Conservation (phyloP, 2,888 invertebrate species). For the Cordylochernes scorpioides region DNA sequence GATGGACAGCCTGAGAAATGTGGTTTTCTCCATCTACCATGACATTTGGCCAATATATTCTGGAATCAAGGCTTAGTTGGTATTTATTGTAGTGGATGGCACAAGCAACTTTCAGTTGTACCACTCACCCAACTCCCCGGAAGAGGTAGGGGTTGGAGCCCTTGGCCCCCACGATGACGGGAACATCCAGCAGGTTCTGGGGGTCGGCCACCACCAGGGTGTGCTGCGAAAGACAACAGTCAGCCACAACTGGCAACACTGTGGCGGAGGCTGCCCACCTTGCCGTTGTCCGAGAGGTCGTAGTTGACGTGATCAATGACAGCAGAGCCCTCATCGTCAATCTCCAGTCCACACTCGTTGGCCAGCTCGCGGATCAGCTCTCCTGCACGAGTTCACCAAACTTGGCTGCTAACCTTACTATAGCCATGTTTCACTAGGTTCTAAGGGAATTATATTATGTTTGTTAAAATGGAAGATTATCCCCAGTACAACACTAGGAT, state of each 20-base stretch:
- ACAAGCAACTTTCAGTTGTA: no score
- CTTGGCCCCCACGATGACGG: constrained; percentile 53
- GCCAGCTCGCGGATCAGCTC: constrained; percentile 82
- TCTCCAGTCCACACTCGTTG: constrained; percentile 87
- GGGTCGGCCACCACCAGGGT: constrained; percentile 64
- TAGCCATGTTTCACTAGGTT: no score
- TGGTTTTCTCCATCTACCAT: no score
- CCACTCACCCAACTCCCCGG: constrained; percentile 41
- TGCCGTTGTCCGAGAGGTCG: constrained; percentile 58
- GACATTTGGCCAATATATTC: no score
- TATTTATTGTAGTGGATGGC: no score
- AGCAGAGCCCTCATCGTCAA: constrained; percentile 78
- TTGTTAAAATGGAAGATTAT: no score
- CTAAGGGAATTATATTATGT: no score
- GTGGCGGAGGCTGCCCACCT: constrained; percentile 22
- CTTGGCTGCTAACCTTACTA: not conserved
- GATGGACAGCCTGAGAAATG: no score
- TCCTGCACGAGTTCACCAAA: constrained; percentile 25
- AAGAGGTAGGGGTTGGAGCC: constrained; percentile 47
- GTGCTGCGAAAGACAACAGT: constrained; percentile 35
- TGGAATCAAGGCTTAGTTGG: no score
- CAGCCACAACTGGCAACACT: no score
- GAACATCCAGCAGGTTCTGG: constrained; percentile 54
- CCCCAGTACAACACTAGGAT: no score
- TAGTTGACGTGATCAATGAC: constrained; percentile 95